These are phyloP conservation scores for Lepidocyrtinus sp. DNA, from an alignment of 2,888 invertebrate species.

Conservation along the genomic window DNA sequence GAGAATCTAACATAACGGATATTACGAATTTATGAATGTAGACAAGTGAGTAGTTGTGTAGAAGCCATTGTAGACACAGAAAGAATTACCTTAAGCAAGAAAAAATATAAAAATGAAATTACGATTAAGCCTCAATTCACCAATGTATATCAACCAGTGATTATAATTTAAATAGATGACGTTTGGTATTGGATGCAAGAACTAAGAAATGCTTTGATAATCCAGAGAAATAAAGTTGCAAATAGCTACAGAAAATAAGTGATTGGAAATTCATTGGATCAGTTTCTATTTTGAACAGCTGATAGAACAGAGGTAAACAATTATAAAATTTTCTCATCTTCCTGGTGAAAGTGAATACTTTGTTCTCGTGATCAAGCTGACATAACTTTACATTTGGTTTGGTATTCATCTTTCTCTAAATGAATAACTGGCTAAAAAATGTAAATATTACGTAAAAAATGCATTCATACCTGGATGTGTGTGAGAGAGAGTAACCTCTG, in stretches of 20 bases:
- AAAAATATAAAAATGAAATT: slow-evolving; percentile 15
- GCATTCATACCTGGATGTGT: not conserved
- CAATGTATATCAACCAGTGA: slow-evolving; percentile 10
- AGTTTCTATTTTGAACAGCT: slow-evolving; percentile 23
- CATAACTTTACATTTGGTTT: too few relatives aligned
- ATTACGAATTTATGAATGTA: slow-evolving; percentile 3
- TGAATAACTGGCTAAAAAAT: too few relatives aligned
- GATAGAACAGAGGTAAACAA: not conserved
- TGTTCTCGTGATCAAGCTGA: too few relatives aligned
- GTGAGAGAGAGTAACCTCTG: slow-evolving; percentile 3
- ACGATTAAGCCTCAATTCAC: not conserved
- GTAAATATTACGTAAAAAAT: not conserved
- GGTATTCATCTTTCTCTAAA: too few relatives aligned
- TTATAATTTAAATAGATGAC: not conserved
- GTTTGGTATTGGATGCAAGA: not conserved
- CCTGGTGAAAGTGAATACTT: too few relatives aligned
- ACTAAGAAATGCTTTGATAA: slow-evolving; percentile 25
- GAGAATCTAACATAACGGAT: not conserved
- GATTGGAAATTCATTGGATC: slow-evolving; percentile 21
- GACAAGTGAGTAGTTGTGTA: slow-evolving; percentile 6
- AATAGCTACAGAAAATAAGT: not conserved
- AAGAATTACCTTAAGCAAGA: not conserved
- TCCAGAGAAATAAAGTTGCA: not conserved
- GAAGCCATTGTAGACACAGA: not conserved
- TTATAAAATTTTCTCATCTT: slow-evolving; percentile 15